A percentile compares a stretch with the other conserved stretches of the same genome.
These are phyloP conservation scores for Holotrichia oblita DNA, from an alignment of 1,140 invertebrate genomes.

Conservation along the genomic window DNA sequence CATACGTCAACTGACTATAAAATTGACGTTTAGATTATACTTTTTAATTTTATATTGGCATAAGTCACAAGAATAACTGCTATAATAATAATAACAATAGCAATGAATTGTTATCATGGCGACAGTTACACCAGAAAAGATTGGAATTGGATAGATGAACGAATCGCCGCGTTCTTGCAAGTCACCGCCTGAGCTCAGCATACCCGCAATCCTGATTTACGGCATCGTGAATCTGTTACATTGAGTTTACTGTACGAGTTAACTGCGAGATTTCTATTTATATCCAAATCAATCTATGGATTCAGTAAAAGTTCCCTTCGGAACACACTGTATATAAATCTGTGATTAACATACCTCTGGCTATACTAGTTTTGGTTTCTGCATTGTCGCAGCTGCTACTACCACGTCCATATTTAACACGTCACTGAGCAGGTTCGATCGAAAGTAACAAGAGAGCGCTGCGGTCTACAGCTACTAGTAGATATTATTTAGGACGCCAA, in stretches of 20 bases:
- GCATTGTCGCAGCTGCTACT: neutral
- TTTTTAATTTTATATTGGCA: neutral
- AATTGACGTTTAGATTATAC: neutral
- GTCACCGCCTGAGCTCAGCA: neutral
- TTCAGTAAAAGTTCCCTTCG: neutral
- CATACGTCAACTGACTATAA: neutral
- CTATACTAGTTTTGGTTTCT: neutral
- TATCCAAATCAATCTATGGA: neutral
- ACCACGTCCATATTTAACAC: neutral
- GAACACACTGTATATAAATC: slow-evolving; percentile 12
- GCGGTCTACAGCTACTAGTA: neutral
- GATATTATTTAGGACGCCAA: neutral
- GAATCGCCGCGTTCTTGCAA: neutral
- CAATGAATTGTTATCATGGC: too few species aligned
- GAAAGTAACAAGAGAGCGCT: slow-evolving; percentile 6
- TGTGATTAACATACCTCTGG: slow-evolving; percentile 11
- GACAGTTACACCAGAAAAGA: too few species aligned
- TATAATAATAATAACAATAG: too few species aligned
- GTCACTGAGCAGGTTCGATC: neutral
- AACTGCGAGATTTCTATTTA: neutral
- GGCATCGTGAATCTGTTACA: neutral
- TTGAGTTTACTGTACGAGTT: neutral
- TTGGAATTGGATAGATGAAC: neutral
- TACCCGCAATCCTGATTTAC: neutral
- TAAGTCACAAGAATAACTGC: too few species aligned